Evolutionary conservation across 2,113 vertebrate species (phyloP).

Genomic region (Taurulus bubalis): DNA sequence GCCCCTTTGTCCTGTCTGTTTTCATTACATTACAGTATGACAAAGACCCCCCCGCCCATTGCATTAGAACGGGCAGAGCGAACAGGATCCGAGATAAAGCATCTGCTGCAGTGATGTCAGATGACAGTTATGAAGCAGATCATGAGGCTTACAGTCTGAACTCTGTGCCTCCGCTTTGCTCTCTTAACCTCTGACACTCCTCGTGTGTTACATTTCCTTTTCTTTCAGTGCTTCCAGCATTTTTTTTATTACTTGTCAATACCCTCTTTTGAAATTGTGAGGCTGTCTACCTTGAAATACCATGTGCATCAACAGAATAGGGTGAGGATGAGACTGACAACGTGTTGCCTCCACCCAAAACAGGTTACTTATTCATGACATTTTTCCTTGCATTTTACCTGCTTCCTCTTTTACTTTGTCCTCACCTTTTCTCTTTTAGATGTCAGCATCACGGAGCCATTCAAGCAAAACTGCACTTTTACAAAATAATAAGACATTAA

Average conservation of each 20-base stretch:
- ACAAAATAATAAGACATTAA: neutral
- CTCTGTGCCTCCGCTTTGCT: conserved; percentile 43
- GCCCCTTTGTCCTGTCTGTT: conserved; percentile 16
- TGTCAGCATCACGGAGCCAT: neutral
- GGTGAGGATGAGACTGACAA: neutral
- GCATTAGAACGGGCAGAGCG: conserved; percentile 34
- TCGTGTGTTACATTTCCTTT: conserved; percentile 1
- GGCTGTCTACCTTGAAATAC: neutral
- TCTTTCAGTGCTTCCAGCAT: neutral
- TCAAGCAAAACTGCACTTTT: conserved; percentile 1
- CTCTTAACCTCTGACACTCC: conserved; percentile 46
- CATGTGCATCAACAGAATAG: neutral
- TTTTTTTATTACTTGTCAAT: neutral
- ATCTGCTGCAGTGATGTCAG: conserved; percentile 72
- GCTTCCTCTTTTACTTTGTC: neutral
- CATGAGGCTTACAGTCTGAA: conserved; percentile 60
- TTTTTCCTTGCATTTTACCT: neutral
- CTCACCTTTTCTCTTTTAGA: neutral
- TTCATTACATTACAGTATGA: conserved; percentile 49
- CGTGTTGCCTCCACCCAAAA: neutral
- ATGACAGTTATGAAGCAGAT: conserved; percentile 71
- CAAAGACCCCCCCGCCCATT: conserved; percentile 35
- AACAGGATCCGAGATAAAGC: conserved; percentile 58
- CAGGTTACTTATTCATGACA: neutral
- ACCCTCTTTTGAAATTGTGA: neutral